Evolutionary conservation across 2,888 invertebrate species (phyloP), one percentile per base, ranked within the genome.

Genomic region (Lasioglossum figueresi): DNA sequence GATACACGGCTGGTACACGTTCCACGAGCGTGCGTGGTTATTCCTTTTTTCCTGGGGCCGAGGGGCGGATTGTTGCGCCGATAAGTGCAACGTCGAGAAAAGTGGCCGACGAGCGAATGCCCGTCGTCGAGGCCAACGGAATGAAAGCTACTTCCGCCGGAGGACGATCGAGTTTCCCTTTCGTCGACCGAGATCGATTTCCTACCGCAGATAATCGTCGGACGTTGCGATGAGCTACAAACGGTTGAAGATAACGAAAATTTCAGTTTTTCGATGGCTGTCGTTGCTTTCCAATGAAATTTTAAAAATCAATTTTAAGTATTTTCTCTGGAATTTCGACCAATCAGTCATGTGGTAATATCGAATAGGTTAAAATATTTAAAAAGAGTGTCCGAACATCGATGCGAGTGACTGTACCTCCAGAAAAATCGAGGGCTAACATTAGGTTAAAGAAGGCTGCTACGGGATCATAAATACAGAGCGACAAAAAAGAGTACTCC

Each of bases 1-100:
- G 83, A 83, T 72, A 80, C 73, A 45, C 78, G 68, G 79, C 19
- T 74, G 43, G 52, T 45, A 59, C 73, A 73, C 48, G 80, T 74
- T 56, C 52, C 73, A 34, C 71, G 59, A 43, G 66, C 75, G 81
- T 45, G 37, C 66, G 78, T 81, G 78, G 56, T 80, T 52, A 71
- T 73, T 63, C 66, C 84, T 70, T 74, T 73, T 70, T 73, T 70
- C 68, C 56, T 75, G 72, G 19, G 68, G 45, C 63, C 37, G 68
- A 68, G 19, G 52, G 72, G 74, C 27, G 59, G 68, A 68, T 68
- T 68, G 68, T 68, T 68, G 68, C 68, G 68, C 68, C 37, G 68
- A 68, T 71, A 52, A 71, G 56, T 43, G 81, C 43, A 34, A 52
- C 66, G 34, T 5, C 66, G 63, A n/a, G 70, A 72, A 75, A 79